Base-by-base conservation (phyloP, 2,113 vertebrate genomes). In the Vireo altiloquus region DNA sequence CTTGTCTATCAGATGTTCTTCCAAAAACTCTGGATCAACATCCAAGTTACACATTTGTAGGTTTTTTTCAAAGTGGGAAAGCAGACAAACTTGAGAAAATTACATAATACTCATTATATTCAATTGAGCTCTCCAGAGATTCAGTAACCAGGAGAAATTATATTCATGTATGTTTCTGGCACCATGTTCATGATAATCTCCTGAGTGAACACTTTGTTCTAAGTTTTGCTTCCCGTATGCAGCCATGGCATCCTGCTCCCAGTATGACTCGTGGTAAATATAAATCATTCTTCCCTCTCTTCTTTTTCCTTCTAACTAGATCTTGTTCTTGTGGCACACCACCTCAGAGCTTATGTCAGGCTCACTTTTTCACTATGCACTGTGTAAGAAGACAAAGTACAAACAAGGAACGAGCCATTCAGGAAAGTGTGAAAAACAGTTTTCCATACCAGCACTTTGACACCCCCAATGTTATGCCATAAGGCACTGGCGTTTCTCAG, bases 11-110 rank as follows among this genome's bases (percentile, higher is more conserved):
- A 87, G 65, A 40, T 89, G 23, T 57, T 97, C 87, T 96, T 95
- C 74, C 47, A 79, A 42, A 95, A 87, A 52, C 46, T 96, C 85
- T 79, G 79, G 46, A 86, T 82, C 66, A 89, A 52, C 30, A 63
- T 92, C 94, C 92, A 70, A 92, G 83, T 83, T 89, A 96, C 40
- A 81, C 56, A 66, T 50, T 27, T 54, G 0, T 76, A 52, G 68
- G 3, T 74, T 47, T 37, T 35, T 97, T 91, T 96, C 89, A 6
- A 85, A 94, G 90, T 95, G 92, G 94, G 74, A 96, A 65, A 72
- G 82, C 88, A 66, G 89, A 68, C 74, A 95, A 81, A 78, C 77
- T 96, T 95, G 84, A 96, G 91, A 96, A 95, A 95, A 94, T 96
- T 4, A 37, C 37, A 42, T 70, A 96, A 91, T 95, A 72, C 33